Percentiles rank a stretch among this genome's conserved stretches.
Conservation (phyloP, 2,113 vertebrate genomes). For the Larimichthys crocea region DNA sequence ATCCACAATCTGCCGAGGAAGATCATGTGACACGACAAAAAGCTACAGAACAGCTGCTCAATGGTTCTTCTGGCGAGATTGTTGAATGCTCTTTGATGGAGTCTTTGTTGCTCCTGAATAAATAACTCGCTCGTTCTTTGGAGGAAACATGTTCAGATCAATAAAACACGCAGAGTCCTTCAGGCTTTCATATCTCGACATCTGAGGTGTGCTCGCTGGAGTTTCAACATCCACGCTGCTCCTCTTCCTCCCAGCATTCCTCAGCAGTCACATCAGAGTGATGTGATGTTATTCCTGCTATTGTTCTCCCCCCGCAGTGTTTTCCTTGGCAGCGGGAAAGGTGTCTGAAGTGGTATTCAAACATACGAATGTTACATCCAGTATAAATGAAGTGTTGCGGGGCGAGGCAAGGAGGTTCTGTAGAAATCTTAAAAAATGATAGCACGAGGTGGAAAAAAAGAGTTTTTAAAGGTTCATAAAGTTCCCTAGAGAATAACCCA, state of each 20-base stretch:
- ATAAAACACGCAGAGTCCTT: background rate
- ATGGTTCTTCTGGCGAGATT: no score
- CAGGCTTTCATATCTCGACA: background rate
- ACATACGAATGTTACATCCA: background rate
- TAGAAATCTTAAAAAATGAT: background rate
- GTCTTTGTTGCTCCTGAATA: no score
- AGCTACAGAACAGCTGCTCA: no score
- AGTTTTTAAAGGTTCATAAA: background rate
- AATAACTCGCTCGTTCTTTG: background rate
- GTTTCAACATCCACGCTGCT: constrained; percentile 19
- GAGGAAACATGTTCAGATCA: background rate
- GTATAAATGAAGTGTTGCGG: background rate
- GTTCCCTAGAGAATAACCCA: no score
- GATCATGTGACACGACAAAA: no score
- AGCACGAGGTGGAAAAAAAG: background rate
- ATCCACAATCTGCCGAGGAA: no score
- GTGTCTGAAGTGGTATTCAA: constrained; percentile 9
- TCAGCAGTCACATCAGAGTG: constrained; percentile 60
- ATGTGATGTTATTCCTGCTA: constrained; percentile 71
- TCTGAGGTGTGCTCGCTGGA: background rate
- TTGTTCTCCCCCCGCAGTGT: constrained; percentile 62
- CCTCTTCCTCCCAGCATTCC: constrained; percentile 66
- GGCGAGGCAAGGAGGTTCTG: background rate
- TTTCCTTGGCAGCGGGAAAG: constrained; percentile 49
- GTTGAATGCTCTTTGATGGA: no score